Conservation (phyloP, 2,888 invertebrate genomes). For the Didymodactylos carnosus region DNA sequence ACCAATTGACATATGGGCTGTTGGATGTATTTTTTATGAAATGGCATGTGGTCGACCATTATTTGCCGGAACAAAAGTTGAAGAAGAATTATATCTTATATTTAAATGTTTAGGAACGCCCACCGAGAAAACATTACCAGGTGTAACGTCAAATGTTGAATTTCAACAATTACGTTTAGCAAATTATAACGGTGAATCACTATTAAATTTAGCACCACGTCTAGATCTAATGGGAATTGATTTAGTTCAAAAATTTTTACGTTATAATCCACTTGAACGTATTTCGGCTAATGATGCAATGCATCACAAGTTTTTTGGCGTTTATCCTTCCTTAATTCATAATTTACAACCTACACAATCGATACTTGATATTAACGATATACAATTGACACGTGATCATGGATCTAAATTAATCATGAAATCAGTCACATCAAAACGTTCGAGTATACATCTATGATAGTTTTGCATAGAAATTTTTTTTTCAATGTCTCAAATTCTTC, state of each 20-base stretch:
- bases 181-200: slow-evolving; percentile 21
- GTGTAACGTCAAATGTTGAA: slow-evolving; percentile 65
- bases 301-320: slow-evolving; percentile 65
- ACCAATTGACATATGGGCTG: slow-evolving; percentile 42
- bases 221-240: slow-evolving; percentile 6
- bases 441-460: background rate
- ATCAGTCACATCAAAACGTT: background rate
- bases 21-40: slow-evolving; percentile 49
- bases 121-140: slow-evolving; percentile 73
- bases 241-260: slow-evolving; percentile 4
- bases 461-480: too few species aligned
- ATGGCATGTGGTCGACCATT: slow-evolving; percentile 46
- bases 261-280: slow-evolving; percentile 37
- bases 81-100: slow-evolving; percentile 44
- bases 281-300: slow-evolving; percentile 69
- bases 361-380: slow-evolving; percentile 3
- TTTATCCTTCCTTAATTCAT: slow-evolving; percentile 1
- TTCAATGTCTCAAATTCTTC: too few species aligned
- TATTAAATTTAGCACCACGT: slow-evolving; percentile 15
- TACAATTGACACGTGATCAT: slow-evolving; percentile 5
- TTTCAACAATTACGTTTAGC: slow-evolving; percentile 5
- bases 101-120: slow-evolving; percentile 72
- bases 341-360: slow-evolving; percentile 4
- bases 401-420: slow-evolving; percentile 3
- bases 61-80: slow-evolving; percentile 46